Evolutionary conservation across 2,888 invertebrate species (phyloP).

Genomic region (Eudasyphora cyanicolor): DNA sequence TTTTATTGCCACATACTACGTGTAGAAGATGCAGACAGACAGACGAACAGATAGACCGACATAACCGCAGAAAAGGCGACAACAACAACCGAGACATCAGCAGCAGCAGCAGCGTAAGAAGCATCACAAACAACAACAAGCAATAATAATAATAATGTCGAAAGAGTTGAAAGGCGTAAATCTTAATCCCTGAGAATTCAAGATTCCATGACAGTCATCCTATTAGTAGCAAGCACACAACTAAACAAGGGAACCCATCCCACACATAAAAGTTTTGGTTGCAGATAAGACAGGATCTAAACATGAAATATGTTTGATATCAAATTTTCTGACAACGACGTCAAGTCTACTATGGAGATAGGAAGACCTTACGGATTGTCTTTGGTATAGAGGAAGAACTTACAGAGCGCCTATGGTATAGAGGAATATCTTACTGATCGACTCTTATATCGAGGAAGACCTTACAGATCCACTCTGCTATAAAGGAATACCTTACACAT

Average conservation of each 20-base stretch:
- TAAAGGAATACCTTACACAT: no score
- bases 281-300: no score
- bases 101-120: constrained; percentile 10
- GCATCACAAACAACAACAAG: constrained; percentile 37
- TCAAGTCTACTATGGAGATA: no score
- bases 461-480: no score
- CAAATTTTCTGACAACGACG: no score
- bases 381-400: no score
- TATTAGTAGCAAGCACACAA: constrained; percentile 48
- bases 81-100: constrained; percentile 9
- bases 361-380: no score
- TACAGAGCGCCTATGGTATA: no score
- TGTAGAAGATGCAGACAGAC: background rate
- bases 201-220: constrained; percentile 64
- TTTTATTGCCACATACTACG: constrained; percentile 21
- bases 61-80: constrained; percentile 11
- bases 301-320: no score
- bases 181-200: constrained; percentile 66
- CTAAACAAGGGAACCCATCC: background rate
- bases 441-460: no score
- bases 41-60: background rate
- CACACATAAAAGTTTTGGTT: no score
- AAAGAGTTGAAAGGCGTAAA: constrained; percentile 66
- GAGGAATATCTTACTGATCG: no score
- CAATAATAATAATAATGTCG: constrained; percentile 64